A percentile compares a stretch with the other conserved stretches of the same genome.
These are phyloP conservation scores for Phylloscopus trochiloides DNA, from an alignment of 2,113 vertebrate genomes.

Conservation along the genomic window DNA sequence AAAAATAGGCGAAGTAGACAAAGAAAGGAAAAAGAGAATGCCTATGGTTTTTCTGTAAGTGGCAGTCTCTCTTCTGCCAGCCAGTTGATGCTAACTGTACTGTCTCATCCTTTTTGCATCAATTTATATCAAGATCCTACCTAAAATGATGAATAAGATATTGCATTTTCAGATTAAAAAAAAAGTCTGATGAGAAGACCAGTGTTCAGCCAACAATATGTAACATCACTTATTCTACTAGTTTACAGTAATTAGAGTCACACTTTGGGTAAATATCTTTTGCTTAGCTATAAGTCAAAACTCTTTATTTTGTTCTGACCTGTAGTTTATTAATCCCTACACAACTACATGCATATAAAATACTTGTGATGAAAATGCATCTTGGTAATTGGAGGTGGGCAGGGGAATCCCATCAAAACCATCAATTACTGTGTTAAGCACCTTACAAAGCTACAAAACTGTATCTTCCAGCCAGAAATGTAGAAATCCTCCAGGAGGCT, in stretches of 20 bases:
- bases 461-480: background rate
- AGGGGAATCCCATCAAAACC: background rate
- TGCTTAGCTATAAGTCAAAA: background rate
- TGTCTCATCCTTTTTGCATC: background rate
- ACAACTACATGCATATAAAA: background rate
- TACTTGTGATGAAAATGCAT: background rate
- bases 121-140: background rate
- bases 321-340: background rate
- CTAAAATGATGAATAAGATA: background rate
- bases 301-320: background rate
- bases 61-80: background rate
- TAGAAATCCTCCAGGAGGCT: background rate
- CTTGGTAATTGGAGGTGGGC: background rate
- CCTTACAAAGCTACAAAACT: background rate
- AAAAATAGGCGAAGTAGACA: background rate
- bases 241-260: background rate
- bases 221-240: background rate
- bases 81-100: background rate
- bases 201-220: background rate
- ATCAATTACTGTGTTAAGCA: background rate
- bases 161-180: background rate
- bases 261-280: background rate
- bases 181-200: background rate
- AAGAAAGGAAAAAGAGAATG: background rate
- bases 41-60: background rate